Evolutionary conservation across 2,797 vertebrate genomes (phyloP), one percentile per base, ranked within the genome.

Genomic region (Liasis olivaceus): DNA sequence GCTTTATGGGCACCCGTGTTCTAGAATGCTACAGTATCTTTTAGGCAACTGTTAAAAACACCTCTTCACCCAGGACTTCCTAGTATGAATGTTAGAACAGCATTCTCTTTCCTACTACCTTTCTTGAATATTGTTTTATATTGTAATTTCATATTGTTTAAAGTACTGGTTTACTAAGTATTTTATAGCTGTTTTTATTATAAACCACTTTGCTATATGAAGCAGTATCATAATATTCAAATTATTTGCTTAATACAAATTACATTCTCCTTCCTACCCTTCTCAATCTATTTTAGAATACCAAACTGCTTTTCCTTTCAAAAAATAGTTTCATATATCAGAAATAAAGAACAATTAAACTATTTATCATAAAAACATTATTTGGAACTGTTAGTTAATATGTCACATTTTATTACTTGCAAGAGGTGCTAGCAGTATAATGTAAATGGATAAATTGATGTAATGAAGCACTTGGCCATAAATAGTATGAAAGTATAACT

Each of bases 361-460:
- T n/a, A 64, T 20, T 31, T 63, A 15, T 89, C 17, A 86, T 58
- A 63, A 85, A 72, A 77, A 87, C 20, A 62, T 62, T 1, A 47
- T 87, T 89, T 72, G 64, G 81, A 63, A 14, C 58, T 77, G 28
- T 42, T 85, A 20, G 17, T 77, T 26, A 26, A 14, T n/a, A 87
- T 91, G 22, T 4, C 15, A 47, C 47, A 87, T 86, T 56, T 89
- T 42, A 77, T 26, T 24, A 89, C 24, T 91, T 89, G 58, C 84
- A 93, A 86, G 81, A 26, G 4, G 47, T 91, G 87, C 11, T 60
- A 42, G 62, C 62, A 77, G 4, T 91, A 91, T 91, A 56, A 89
- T 89, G n/a, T 47, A 15, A 85, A 93, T 62, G 64, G 26, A 77
- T 47, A 90, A 87, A 89, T 4, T 62, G 63, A 63, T 89, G 63